phyloP scores from a whole-genome alignment of 2,888 invertebrate genomes.

The Chrysomela aeneicollis region DNA sequence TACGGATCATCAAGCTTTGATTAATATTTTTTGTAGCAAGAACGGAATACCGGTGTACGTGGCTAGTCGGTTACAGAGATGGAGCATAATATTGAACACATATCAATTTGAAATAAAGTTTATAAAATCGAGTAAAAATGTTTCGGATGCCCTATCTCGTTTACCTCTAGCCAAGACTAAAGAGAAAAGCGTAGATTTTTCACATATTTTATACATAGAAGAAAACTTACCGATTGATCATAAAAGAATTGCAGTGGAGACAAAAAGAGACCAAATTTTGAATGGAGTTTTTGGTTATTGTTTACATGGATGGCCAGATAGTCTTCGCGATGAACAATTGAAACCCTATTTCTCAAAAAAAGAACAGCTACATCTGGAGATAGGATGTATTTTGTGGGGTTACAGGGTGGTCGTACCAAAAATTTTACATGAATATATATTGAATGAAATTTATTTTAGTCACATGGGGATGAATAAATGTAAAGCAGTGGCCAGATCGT shows the following conservation, averaged over 20 bases:
- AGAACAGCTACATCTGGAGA: background rate
- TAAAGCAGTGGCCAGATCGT: slow-evolving; percentile 36
- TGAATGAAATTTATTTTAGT: slow-evolving; percentile 30
- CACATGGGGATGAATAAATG: slow-evolving; percentile 40
- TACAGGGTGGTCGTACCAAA: slow-evolving; percentile 38
- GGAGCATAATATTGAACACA: slow-evolving; percentile 23
- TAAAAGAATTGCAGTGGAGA: slow-evolving; percentile 15
- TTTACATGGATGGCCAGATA: slow-evolving; percentile 7
- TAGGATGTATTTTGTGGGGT: slow-evolving; percentile 32
- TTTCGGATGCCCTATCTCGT: slow-evolving; percentile 15
- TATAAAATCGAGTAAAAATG: slow-evolving; percentile 10
- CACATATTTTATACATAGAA: slow-evolving; percentile 1
- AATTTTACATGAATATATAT: slow-evolving; percentile 20
- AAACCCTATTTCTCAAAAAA: background rate
- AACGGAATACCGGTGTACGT: slow-evolving; percentile 22
- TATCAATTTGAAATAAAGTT: slow-evolving; percentile 31
- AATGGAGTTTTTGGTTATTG: slow-evolving; percentile 11
- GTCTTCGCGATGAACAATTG: background rate
- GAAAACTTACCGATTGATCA: slow-evolving; percentile 18
- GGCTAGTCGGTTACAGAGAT: slow-evolving; percentile 22
- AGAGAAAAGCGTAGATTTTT: background rate
- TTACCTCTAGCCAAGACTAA: background rate
- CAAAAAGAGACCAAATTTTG: slow-evolving; percentile 19
- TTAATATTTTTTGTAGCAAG: slow-evolving; percentile 27
- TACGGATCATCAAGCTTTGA: slow-evolving; percentile 34